Conservation (phyloP, 2,888 invertebrate genomes). For the Hypomecis atomaria region DNA sequence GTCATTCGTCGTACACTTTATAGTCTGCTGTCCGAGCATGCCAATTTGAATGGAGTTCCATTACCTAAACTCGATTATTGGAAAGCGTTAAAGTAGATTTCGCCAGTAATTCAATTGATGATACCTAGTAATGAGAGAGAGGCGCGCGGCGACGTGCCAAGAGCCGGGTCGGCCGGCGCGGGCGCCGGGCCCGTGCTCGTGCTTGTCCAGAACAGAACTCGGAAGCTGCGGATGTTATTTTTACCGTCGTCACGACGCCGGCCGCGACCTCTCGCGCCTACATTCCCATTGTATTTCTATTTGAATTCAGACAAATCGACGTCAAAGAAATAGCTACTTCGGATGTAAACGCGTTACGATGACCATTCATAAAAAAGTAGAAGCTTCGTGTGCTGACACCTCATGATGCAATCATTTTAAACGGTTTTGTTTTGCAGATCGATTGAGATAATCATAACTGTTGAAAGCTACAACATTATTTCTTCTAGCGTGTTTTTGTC, state of each 20-base stretch:
- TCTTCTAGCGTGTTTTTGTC: background rate
- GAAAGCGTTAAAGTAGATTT: background rate
- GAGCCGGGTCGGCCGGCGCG: background rate
- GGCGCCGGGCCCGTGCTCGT: slow-evolving; percentile 1
- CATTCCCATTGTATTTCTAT: slow-evolving; percentile 49
- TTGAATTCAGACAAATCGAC: slow-evolving; percentile 31
- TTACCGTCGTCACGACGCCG: slow-evolving; percentile 46
- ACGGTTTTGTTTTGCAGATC: background rate
- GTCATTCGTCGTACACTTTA: background rate
- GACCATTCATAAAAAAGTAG: slow-evolving; percentile 12
- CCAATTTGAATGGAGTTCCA: slow-evolving; percentile 3
- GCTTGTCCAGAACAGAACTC: slow-evolving; percentile 21
- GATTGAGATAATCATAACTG: background rate
- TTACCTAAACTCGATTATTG: background rate
- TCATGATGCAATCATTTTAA: background rate
- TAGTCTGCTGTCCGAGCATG: background rate
- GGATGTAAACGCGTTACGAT: background rate
- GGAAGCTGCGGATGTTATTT: slow-evolving; percentile 56
- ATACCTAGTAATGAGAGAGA: background rate
- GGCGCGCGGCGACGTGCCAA: slow-evolving; percentile 1
- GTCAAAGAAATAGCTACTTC: slow-evolving; percentile 9
- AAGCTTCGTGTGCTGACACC: background rate
- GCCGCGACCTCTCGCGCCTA: slow-evolving; percentile 29
- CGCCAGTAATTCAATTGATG: slow-evolving; percentile 5
- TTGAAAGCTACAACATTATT: background rate